Conservation (phyloP, 2,797 vertebrate species). For the Chrosomus eos region DNA sequence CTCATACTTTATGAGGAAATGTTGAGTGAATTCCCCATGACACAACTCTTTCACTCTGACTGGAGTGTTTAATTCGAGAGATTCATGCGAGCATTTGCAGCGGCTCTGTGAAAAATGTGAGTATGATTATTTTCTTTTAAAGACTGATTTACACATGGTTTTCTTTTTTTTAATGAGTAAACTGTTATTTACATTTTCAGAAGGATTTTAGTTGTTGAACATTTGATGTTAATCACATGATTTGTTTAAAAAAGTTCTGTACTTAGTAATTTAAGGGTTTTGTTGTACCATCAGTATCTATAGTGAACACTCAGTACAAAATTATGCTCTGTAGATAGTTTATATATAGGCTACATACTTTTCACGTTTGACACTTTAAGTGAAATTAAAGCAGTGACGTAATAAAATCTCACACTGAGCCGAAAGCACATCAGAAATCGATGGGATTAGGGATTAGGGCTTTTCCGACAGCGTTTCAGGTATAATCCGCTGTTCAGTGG, state of each 20-base stretch:
- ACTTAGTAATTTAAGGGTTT: background rate
- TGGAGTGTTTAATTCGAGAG: background rate
- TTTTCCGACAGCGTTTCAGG: background rate
- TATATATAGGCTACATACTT: background rate
- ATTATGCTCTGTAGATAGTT: background rate
- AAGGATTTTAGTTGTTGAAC: background rate
- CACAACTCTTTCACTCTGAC: background rate
- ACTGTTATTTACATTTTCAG: background rate
- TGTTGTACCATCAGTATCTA: background rate
- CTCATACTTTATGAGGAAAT: too few relatives aligned
- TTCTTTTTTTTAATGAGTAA: background rate
- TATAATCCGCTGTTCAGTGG: slow-evolving; percentile 9
- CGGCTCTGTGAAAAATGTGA: background rate
- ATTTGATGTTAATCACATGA: background rate
- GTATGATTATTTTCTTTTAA: background rate
- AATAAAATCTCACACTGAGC: background rate
- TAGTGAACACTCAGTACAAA: background rate
- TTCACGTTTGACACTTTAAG: background rate
- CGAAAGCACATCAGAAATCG: background rate
- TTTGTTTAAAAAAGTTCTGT: background rate
- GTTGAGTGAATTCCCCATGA: background rate
- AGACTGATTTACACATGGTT: background rate
- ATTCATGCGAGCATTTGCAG: background rate
- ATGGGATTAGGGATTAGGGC: background rate
- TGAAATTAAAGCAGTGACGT: background rate